phyloP scores from a whole-genome alignment of 2,113 vertebrate species.

The Nestor notabilis region DNA sequence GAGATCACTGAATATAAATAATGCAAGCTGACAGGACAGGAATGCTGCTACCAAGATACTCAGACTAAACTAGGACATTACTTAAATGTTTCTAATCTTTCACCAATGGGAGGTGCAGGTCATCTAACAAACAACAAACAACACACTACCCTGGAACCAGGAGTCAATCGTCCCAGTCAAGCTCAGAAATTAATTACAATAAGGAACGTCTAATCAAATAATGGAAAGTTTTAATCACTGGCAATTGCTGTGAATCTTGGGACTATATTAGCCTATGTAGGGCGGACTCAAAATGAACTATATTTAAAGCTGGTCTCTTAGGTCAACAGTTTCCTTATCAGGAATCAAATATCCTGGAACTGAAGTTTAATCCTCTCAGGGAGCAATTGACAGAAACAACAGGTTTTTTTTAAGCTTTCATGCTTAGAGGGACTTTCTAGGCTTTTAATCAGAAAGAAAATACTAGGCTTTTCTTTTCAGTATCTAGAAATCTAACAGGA shows the following conservation, averaged over 20 bases:
- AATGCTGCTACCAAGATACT: conserved; percentile 62
- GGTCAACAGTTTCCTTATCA: conserved; percentile 76
- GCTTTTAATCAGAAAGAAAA: conserved; percentile 61
- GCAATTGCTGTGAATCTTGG: conserved; percentile 63
- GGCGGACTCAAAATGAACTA: conserved; percentile 57
- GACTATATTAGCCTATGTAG: conserved; percentile 27
- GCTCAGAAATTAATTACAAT: conserved; percentile 54
- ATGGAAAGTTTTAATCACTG: conserved; percentile 63
- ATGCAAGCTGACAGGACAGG: conserved; percentile 41
- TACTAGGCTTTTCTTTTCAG: conserved; percentile 23
- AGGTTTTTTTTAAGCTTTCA: conserved; percentile 63
- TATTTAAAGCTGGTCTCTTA: conserved; percentile 72
- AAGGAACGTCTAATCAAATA: conserved; percentile 64
- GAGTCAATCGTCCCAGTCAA: conserved; percentile 14
- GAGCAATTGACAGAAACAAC: conserved; percentile 71
- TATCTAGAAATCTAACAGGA: conserved; percentile 8
- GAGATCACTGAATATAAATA: conserved; percentile 65
- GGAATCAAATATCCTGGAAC: conserved; percentile 72
- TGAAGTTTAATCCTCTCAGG: conserved; percentile 74
- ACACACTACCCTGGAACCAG: conserved; percentile 18
- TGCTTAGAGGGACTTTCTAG: conserved; percentile 62
- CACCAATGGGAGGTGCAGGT: conserved; percentile 65
- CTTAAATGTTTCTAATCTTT: conserved; percentile 75
- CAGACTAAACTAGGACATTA: conserved; percentile 65
- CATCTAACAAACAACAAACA: conserved; percentile 68